Percentiles rank a stretch among this genome's conserved stretches.
Conservation (phyloP, 2,113 vertebrate species). For the Galemys pyrenaicus region DNA sequence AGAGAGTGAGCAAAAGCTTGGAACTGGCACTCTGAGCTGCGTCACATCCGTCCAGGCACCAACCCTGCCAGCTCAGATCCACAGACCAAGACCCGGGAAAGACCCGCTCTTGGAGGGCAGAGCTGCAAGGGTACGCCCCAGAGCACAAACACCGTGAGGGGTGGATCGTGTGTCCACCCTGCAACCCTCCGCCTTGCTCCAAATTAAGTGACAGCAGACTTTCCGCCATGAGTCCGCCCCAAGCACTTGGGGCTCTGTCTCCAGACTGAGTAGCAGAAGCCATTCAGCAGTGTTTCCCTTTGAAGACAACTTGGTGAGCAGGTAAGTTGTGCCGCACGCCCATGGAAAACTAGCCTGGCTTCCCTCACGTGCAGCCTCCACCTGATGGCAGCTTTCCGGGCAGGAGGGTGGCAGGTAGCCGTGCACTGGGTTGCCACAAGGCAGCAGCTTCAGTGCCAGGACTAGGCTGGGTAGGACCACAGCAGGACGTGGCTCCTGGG, state of each 20-base stretch:
- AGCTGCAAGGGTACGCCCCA: neutral
- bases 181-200: neutral
- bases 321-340: neutral
- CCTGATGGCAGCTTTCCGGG: too few relatives aligned
- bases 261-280: neutral
- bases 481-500: neutral
- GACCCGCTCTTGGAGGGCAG: neutral
- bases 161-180: too few relatives aligned
- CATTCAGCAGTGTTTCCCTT: neutral
- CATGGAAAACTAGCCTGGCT: neutral
- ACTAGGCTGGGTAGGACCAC: neutral
- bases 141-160: too few relatives aligned
- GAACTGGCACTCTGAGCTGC: neutral
- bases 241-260: neutral
- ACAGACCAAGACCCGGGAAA: neutral
- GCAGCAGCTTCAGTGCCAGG: neutral
- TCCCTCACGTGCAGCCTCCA: neutral
- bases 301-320: neutral
- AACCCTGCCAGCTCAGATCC: neutral
- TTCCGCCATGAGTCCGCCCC: neutral
- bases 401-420: too few relatives aligned
- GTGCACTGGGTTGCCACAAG: accelerated
- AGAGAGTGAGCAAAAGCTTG: neutral
- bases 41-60: neutral
- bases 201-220: neutral